Evolutionary conservation across 1,140 invertebrate genomes (phyloP).

Genomic region (Oscheius sp.): DNA sequence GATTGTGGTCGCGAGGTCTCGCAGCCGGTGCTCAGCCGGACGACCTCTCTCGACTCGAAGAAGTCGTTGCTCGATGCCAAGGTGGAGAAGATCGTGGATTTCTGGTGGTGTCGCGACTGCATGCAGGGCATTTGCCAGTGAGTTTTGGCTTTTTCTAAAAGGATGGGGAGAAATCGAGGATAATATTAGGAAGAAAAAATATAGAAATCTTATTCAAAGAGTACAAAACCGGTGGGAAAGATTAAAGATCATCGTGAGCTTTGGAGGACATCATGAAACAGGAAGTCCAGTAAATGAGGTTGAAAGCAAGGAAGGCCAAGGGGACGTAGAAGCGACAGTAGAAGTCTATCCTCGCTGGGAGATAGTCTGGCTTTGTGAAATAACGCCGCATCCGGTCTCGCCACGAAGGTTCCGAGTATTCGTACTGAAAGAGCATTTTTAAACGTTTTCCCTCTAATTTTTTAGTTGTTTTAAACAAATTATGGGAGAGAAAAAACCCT

Average conservation of each 20-base stretch:
- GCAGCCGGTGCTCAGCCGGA: not conserved
- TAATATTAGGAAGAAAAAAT: not conserved
- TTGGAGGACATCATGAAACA: conserved; percentile 39
- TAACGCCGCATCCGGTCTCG: conserved; percentile 23
- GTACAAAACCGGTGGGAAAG: not conserved
- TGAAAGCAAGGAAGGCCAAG: conserved; percentile 35
- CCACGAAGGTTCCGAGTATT: conserved; percentile 3
- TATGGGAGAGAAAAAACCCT: no score
- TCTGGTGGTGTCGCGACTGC: conserved; percentile 40
- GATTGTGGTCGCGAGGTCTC: not conserved
- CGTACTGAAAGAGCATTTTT: not conserved
- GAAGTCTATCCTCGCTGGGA: conserved; percentile 41
- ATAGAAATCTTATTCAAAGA: not conserved
- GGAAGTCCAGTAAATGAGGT: conserved; percentile 39
- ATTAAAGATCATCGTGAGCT: conserved; percentile 7
- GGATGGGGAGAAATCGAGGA: not conserved
- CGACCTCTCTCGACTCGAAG: not conserved
- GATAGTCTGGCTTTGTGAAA: conserved; percentile 44
- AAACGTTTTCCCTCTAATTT: no score
- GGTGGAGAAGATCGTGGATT: conserved; percentile 17
- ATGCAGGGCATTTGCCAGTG: conserved; percentile 29
- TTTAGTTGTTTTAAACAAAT: no score
- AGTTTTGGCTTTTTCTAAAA: conserved; percentile 6
- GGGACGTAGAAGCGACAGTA: conserved; percentile 40
- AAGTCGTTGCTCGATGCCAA: not conserved